A percentile compares a stretch with the other conserved stretches of the same genome.
phyloP scores from a whole-genome alignment of 1,140 invertebrate species.

The Acyrthosiphon pisum region DNA sequence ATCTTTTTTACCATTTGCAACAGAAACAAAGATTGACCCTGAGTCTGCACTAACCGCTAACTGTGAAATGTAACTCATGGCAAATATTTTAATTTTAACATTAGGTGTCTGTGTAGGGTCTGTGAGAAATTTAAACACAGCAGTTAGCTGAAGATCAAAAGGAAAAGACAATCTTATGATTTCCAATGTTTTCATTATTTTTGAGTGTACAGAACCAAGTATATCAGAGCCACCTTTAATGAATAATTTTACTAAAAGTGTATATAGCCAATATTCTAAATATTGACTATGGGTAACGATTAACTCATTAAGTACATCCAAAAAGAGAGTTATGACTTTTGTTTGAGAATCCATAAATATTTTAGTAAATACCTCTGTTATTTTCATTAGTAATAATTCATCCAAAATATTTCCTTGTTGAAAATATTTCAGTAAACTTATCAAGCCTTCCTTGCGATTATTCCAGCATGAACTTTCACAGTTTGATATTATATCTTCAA shows the following conservation, averaged over 20 bases:
- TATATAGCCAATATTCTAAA: slow-evolving; percentile 89
- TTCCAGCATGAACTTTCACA: slow-evolving; percentile 89
- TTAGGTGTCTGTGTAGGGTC: slow-evolving; percentile 92
- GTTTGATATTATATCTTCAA: slow-evolving; percentile 85
- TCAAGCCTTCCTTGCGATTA: slow-evolving; percentile 91
- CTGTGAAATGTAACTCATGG: slow-evolving; percentile 77
- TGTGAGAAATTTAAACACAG: slow-evolving; percentile 78
- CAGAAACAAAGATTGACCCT: slow-evolving; percentile 61
- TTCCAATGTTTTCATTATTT: slow-evolving; percentile 86
- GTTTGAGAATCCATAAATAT: slow-evolving; percentile 97
- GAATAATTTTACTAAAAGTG: slow-evolving; percentile 78
- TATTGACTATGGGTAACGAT: slow-evolving; percentile 83
- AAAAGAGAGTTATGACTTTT: slow-evolving; percentile 89
- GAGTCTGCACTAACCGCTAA: slow-evolving; percentile 69
- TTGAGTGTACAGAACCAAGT: slow-evolving; percentile 85
- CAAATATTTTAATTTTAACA: slow-evolving; percentile 80
- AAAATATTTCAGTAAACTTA: slow-evolving; percentile 79
- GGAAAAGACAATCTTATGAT: slow-evolving; percentile 76
- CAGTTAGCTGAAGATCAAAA: slow-evolving; percentile 70
- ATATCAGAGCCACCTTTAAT: slow-evolving; percentile 90
- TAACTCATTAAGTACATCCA: slow-evolving; percentile 89
- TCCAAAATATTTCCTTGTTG: slow-evolving; percentile 75
- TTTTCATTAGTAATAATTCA: slow-evolving; percentile 75
- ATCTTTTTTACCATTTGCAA: slow-evolving; percentile 63
- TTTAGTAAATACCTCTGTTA: slow-evolving; percentile 91